phyloP scores from a whole-genome alignment of 2,113 vertebrate species.

The Nibea albiflora region DNA sequence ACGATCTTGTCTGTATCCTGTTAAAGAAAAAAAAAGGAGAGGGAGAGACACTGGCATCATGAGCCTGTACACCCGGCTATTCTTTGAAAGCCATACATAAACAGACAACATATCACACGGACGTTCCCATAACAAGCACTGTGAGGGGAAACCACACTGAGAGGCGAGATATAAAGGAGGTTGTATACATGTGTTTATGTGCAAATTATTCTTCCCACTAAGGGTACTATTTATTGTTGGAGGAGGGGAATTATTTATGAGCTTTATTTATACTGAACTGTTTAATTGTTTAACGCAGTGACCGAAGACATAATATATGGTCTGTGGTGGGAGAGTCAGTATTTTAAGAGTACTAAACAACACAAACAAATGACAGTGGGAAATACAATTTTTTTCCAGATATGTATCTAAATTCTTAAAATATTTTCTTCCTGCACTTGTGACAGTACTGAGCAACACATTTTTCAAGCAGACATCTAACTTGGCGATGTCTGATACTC shows the following conservation, averaged over 20 bases:
- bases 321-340: not conserved
- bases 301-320: conserved; percentile 11
- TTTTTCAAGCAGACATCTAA: conserved; percentile 36
- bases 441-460: conserved; percentile 30
- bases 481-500: conserved; percentile 4
- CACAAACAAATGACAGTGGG: not conserved
- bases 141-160: not conserved
- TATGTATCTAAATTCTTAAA: conserved; percentile 42
- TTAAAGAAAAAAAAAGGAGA: not conserved
- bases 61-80: not conserved
- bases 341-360: conserved; percentile 1
- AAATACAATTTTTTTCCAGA: not conserved
- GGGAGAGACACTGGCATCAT: not conserved
- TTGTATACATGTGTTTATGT: conserved; percentile 9
- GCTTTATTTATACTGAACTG: conserved; percentile 22
- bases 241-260: not conserved
- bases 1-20: no score
- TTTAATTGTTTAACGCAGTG: conserved; percentile 15
- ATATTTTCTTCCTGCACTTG: conserved; percentile 38
- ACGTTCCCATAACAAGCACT: not conserved
- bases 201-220: conserved; percentile 9
- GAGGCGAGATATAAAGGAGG: not conserved
- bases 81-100: not conserved
- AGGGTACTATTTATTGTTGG: conserved; percentile 12
- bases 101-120: not conserved